Base-by-base conservation (phyloP, 2,113 vertebrate genomes). In the Tychaedon coryphoeus region DNA sequence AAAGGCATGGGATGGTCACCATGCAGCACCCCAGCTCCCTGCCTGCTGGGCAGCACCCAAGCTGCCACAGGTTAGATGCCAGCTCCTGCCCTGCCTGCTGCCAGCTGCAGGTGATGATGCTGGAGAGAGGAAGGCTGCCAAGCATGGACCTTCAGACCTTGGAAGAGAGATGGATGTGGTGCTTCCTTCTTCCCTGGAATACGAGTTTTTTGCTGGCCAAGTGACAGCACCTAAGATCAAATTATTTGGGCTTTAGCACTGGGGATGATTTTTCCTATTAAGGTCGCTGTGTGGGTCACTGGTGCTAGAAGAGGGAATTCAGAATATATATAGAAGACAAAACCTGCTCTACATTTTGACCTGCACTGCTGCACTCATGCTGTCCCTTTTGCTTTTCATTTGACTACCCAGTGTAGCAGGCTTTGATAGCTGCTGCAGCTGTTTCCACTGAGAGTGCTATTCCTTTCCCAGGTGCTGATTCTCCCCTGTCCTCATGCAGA, bases 221-320 rank as follows among this genome's bases (percentile, higher is more conserved):
- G 18, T 79, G 26, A 73, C 14, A 42, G 23, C 0, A 0, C 33
- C 19, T 50, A 72, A 60, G 4, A 53, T 36, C 26, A 54, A 28
- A 54, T 60, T 67, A 69, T 51, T 43, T 56, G 23, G 33, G 40
- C 47, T 74, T 51, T 19, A 62, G 74, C 7, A 45, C 14, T 50
- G 29, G 26, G 40, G 24, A 34, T 33, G 33, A 18, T 33, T 88
- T 64, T 64, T 76, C 16, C 43, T 60, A 10, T 16, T 36, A 79
- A 56, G 36, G 47, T 45, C 0, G 0, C 34, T 75, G 9, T 4
- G 1, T 29, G 38, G 19, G 20, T 70, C 0, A 0, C 10, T 19
- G 6, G 26, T 74, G 26, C 34, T 33, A 22, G 13, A 28, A 38
- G 7, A 60, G 20, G 9, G 5, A 80, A 81, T 69, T 73, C 3